Conservation (phyloP, 2,797 vertebrate species). For the Gallinago solitaria region DNA sequence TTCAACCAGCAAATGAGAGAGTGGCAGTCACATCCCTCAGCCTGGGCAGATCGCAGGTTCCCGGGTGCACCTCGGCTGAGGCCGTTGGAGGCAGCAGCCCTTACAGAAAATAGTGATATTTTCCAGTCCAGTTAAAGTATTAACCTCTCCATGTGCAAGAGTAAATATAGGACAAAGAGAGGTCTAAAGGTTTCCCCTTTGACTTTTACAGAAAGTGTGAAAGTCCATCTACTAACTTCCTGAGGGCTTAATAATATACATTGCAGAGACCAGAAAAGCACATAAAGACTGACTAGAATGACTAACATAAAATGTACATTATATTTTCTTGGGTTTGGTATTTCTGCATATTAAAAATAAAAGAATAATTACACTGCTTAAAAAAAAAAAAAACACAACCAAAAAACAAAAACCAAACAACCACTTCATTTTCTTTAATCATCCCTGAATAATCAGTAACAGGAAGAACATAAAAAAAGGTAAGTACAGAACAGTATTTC, state of each 20-base stretch:
- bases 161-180: neutral
- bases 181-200: neutral
- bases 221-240: neutral
- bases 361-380: too few relatives aligned
- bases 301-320: neutral
- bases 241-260: neutral
- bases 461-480: neutral
- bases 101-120: neutral
- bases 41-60: neutral
- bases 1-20: neutral
- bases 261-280: neutral
- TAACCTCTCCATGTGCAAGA: neutral
- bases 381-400: neutral
- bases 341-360: neutral
- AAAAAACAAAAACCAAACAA: too few relatives aligned
- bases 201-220: neutral
- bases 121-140: neutral
- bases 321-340: neutral
- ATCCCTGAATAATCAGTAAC: neutral
- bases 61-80: rapidly evolving
- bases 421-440: neutral
- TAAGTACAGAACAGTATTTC: neutral
- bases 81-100: neutral
- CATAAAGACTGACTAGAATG: neutral
- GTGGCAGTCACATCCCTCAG: rapidly evolving